Percentiles rank a stretch among this genome's conserved stretches.
These are phyloP conservation scores for Dasypogon diadema DNA, from an alignment of 2,888 invertebrate species.

Conservation along the genomic window DNA sequence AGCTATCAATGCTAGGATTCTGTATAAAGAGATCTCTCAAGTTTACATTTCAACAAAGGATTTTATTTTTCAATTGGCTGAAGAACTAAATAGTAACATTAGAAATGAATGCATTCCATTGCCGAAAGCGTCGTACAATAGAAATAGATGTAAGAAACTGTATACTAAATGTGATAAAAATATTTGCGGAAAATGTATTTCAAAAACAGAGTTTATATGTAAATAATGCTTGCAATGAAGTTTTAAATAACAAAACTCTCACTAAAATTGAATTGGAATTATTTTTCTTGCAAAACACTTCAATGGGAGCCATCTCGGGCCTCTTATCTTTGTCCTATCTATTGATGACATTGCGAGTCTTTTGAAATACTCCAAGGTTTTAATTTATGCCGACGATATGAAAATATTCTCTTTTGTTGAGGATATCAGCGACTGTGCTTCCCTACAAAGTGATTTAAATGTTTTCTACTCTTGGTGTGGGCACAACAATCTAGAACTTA, in stretches of 20 bases:
- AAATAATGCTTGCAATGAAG: neutral
- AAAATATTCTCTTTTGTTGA: too few species aligned
- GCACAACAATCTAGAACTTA: too few species aligned
- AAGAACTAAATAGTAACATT: constrained; percentile 48
- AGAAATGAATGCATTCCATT: too few species aligned
- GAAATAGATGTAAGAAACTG: constrained; percentile 31
- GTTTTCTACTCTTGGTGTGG: too few species aligned
- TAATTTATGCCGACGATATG: too few species aligned
- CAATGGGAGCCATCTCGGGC: too few species aligned
- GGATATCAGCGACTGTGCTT: too few species aligned
- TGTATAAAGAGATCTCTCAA: constrained; percentile 55
- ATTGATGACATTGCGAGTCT: too few species aligned
- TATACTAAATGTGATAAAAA: constrained; percentile 24
- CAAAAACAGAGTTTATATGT: constrained; percentile 32
- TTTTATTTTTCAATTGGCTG: constrained; percentile 61
- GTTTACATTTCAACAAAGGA: constrained; percentile 59
- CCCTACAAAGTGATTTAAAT: too few species aligned
- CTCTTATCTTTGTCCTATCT: too few species aligned
- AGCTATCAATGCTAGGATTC: constrained; percentile 57
- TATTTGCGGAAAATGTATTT: constrained; percentile 37
- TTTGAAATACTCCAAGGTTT: too few species aligned
- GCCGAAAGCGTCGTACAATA: constrained; percentile 26
- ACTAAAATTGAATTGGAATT: neutral
- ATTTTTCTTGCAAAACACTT: neutral
- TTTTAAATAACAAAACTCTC: neutral